Evolutionary conservation across 2,113 vertebrate species (phyloP).

Genomic region (Dasyurus viverrinus): DNA sequence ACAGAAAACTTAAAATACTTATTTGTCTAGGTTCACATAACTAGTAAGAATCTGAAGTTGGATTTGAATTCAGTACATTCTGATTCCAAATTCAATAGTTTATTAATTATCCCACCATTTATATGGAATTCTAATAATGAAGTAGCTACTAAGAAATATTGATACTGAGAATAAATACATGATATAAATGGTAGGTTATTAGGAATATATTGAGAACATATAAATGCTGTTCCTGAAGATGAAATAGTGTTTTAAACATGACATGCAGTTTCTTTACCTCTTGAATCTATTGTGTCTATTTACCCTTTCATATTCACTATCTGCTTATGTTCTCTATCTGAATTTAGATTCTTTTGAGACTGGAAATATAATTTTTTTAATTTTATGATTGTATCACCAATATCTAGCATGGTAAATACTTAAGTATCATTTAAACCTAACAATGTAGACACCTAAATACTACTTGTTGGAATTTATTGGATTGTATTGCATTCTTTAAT

Average conservation of each 20-base stretch:
- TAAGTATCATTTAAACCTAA: neutral
- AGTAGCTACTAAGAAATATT: neutral
- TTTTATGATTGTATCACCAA: neutral
- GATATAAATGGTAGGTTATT: neutral
- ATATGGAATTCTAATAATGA: neutral
- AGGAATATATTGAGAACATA: neutral
- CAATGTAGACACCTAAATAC: neutral
- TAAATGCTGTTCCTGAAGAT: neutral
- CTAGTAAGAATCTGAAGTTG: neutral
- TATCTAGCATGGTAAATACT: neutral
- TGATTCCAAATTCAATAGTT: neutral
- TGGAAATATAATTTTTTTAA: neutral
- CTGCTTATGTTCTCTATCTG: neutral
- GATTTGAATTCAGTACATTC: neutral
- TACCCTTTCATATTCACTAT: neutral
- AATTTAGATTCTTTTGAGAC: neutral
- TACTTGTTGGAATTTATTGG: neutral
- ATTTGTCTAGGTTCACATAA: neutral
- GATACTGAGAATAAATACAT: neutral
- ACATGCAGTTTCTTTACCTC: neutral
- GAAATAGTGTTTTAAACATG: neutral
- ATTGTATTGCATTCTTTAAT: neutral
- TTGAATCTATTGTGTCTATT: neutral
- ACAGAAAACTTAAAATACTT: neutral
- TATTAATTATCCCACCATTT: neutral